Percentiles rank a stretch among this genome's conserved stretches.
Conservation (phyloP, 2,113 vertebrate species). For the Xerus inauris region DNA sequence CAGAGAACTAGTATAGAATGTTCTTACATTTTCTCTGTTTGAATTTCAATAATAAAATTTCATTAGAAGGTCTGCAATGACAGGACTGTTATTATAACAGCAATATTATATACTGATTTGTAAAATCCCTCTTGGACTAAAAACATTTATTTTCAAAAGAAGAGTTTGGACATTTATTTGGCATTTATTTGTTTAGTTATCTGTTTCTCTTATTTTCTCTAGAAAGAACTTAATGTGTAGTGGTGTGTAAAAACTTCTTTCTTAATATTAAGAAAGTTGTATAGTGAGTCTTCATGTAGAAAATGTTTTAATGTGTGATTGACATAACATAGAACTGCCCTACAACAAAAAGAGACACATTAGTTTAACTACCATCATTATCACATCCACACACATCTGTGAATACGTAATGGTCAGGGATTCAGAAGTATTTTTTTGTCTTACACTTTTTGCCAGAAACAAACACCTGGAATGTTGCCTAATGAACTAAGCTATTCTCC, state of each 20-base stretch:
- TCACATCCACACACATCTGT: conserved; percentile 17
- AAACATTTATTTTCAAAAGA: conserved; percentile 51
- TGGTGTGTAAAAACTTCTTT: too few relatives aligned
- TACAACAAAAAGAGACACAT: neutral
- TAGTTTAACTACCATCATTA: conserved; percentile 9
- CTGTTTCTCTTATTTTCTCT: neutral
- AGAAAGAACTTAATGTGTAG: conserved; percentile 8
- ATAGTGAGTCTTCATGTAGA: neutral
- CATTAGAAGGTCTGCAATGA: neutral
- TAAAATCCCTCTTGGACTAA: neutral
- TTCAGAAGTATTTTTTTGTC: conserved; percentile 4
- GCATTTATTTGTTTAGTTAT: neutral
- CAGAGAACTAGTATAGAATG: neutral
- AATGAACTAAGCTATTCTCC: conserved; percentile 61
- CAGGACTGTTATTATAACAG: neutral
- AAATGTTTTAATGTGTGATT: conserved; percentile 9
- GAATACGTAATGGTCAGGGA: conserved; percentile 12
- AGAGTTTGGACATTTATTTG: neutral
- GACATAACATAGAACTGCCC: conserved; percentile 8
- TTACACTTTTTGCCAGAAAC: conserved; percentile 57
- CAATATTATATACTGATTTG: neutral
- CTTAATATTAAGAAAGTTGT: neutral
- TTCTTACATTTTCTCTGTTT: neutral
- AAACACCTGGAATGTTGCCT: conserved; percentile 71
- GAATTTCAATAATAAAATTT: conserved; percentile 25